A percentile compares a stretch with the other conserved stretches of the same genome.
phyloP scores from a whole-genome alignment of 2,888 invertebrate species.

The Scaptomyza tumidula region DNA sequence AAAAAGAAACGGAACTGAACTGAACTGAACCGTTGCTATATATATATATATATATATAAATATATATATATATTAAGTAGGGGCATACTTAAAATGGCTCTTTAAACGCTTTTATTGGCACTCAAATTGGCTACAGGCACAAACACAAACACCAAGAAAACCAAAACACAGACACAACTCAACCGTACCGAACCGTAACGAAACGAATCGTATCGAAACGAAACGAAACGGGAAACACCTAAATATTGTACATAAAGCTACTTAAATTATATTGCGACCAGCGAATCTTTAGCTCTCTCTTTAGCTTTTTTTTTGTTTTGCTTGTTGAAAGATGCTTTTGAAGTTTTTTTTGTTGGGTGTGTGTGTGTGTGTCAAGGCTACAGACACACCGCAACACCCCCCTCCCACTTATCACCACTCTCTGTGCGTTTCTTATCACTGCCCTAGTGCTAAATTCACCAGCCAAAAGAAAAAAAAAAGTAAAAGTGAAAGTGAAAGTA shows the following conservation, averaged over 20 bases:
- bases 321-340: conserved; percentile 55
- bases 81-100: conserved; percentile 36
- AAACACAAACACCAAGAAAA: not conserved
- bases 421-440: not conserved
- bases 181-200: conserved; percentile 3
- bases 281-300: conserved; percentile 55
- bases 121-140: conserved; percentile 63
- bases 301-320: not conserved
- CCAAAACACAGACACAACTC: conserved; percentile 9
- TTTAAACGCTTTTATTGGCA: conserved; percentile 76
- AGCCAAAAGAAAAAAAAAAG: conserved; percentile 11
- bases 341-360: conserved; percentile 48
- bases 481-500: conserved; percentile 73
- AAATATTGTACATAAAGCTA: conserved; percentile 58
- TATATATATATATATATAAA: not conserved
- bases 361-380: conserved; percentile 7
- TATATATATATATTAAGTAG: not conserved
- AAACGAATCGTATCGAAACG: not conserved
- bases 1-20: conserved; percentile 15
- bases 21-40: conserved; percentile 2
- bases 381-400: conserved; percentile 22
- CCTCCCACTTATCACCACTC: not conserved
- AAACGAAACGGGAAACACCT: conserved; percentile 4
- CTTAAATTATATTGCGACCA: conserved; percentile 66
- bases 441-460: conserved; percentile 16